These are phyloP conservation scores for Sinodicranocentrus sp. DNA, from an alignment of 2,888 invertebrate genomes.

Conservation along the genomic window DNA sequence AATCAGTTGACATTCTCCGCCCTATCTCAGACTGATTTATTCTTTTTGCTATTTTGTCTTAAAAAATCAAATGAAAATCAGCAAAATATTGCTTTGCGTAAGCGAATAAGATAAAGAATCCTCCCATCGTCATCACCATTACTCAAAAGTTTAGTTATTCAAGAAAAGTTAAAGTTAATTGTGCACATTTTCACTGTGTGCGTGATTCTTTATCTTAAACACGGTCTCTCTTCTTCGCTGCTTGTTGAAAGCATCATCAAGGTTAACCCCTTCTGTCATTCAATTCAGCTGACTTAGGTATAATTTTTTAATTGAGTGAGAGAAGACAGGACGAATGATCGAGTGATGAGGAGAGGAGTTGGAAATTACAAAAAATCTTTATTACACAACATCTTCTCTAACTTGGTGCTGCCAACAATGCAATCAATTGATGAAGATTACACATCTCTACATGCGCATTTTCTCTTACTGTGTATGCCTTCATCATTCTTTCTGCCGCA, in stretches of 20 bases:
- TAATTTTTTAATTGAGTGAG: neutral
- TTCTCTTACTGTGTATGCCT: slow-evolving; percentile 15
- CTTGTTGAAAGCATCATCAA: slow-evolving; percentile 12
- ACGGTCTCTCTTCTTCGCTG: neutral
- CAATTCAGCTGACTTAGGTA: slow-evolving; percentile 17
- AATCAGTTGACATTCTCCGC: neutral
- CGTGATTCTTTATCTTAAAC: neutral
- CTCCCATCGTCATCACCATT: neutral
- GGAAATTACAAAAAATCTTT: neutral
- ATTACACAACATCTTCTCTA: neutral
- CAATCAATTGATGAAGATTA: slow-evolving; percentile 40
- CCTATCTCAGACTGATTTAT: neutral
- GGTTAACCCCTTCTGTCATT: slow-evolving; percentile 27
- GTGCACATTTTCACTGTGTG: neutral
- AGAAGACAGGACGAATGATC: neutral
- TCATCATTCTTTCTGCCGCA: neutral
- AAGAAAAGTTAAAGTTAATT: too few relatives aligned
- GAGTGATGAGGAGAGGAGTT: neutral
- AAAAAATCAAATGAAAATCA: neutral
- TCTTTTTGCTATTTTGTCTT: neutral
- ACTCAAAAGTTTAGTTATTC: neutral
- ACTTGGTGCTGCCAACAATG: slow-evolving; percentile 31
- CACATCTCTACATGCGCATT: slow-evolving; percentile 4
- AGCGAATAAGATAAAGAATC: neutral
- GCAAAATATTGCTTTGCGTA: neutral